phyloP scores from a whole-genome alignment of 2,113 vertebrate species.

The Sylvilagus bachmani region DNA sequence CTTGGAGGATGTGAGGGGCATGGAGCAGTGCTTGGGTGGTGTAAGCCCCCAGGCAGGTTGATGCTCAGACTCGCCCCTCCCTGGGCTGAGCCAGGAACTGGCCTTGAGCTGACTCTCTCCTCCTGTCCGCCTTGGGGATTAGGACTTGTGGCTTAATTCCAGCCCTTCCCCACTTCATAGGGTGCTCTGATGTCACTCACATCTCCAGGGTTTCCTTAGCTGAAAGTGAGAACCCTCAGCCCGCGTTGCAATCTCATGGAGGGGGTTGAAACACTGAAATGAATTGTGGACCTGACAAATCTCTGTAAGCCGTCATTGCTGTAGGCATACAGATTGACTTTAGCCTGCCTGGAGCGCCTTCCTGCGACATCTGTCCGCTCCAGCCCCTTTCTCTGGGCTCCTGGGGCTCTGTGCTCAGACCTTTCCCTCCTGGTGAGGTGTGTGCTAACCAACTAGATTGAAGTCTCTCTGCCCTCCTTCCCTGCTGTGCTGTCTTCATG shows the following conservation, averaged over 20 bases:
- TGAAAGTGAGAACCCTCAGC: neutral
- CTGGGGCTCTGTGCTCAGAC: neutral
- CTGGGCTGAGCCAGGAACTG: neutral
- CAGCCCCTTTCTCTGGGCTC: neutral
- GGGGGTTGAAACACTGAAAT: neutral
- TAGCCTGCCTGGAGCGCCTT: neutral
- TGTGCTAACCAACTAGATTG: neutral
- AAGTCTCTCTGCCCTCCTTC: neutral
- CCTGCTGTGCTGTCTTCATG: neutral
- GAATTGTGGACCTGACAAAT: neutral
- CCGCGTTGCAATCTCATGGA: neutral
- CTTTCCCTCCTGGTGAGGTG: neutral
- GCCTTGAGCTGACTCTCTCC: neutral
- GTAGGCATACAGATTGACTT: neutral
- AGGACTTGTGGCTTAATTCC: neutral
- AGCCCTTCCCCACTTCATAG: neutral
- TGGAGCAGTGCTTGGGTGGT: neutral
- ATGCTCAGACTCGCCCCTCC: neutral
- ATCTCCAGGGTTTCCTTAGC: neutral
- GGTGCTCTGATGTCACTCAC: neutral
- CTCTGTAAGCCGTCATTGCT: neutral
- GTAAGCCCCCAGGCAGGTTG: neutral
- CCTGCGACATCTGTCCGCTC: neutral
- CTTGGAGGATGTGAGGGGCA: neutral
- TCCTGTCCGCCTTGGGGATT: neutral